Evolutionary conservation across 1,140 invertebrate genomes (phyloP).

Genomic region (Drosophila insularis): DNA sequence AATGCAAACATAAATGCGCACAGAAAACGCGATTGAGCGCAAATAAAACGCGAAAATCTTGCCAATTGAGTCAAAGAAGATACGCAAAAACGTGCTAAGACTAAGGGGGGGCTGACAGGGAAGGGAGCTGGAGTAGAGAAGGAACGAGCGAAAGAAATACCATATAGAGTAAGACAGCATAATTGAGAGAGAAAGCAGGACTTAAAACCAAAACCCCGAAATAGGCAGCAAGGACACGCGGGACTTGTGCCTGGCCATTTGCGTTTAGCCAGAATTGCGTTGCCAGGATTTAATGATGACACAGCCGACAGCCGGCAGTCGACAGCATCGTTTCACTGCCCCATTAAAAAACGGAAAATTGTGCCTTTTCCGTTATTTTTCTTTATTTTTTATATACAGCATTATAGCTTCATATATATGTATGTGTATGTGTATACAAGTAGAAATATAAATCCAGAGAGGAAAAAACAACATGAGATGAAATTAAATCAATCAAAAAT

Average conservation of each 20-base stretch:
- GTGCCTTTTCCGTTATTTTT: not conserved
- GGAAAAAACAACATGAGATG: not conserved
- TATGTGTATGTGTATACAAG: not conserved
- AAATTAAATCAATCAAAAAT: constrained; percentile 7
- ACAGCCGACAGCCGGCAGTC: constrained; percentile 28
- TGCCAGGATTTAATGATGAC: constrained; percentile 72
- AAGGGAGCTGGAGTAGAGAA: not conserved
- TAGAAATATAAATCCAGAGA: not conserved
- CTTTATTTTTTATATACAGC: constrained; percentile 1
- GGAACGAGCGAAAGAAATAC: not conserved
- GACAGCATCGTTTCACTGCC: constrained; percentile 8
- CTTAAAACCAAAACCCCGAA: constrained; percentile 16
- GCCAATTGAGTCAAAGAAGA: constrained; percentile 64
- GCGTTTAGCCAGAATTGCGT: constrained; percentile 64
- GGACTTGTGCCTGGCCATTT: constrained; percentile 52
- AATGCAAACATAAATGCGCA: constrained; percentile 68
- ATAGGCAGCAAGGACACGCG: constrained; percentile 4
- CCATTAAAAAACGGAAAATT: constrained; percentile 32
- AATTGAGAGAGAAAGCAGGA: not conserved
- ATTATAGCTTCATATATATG: not conserved
- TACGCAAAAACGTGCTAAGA: constrained; percentile 5
- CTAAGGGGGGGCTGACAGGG: not conserved
- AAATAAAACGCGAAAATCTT: constrained; percentile 72
- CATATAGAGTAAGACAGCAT: not conserved
- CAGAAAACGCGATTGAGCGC: constrained; percentile 55